Base-by-base conservation (phyloP, 2,888 invertebrate species). In the Alloscopus bannaensis region DNA sequence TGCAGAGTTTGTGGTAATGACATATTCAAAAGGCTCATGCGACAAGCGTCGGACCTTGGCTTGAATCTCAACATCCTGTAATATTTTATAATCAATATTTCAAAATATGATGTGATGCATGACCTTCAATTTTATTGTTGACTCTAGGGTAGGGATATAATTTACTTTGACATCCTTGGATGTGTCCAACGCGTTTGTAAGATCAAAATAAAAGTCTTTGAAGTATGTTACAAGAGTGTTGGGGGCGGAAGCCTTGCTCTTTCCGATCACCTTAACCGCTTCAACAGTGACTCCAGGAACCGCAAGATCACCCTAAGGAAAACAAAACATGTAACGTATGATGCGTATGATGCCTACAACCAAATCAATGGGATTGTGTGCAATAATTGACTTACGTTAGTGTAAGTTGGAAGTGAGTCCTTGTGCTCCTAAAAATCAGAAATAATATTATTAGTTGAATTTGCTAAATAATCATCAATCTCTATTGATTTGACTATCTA, bases 1-100 rank as follows among this genome's bases (percentile, higher is more conserved):
- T 24, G 85, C 83, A 71, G 83, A 84, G 29, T 81, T 76, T 55
- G 85, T 84, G 29, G 81, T 83, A 69, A 92, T 84, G 22, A 90
- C 90, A 59, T 91, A 89, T 72, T 89, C 90, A 89, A 92, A 93
- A 36, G 91, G 91, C 76, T 92, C 89, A 88, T 93, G 92, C 87
- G 92, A 92, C 22, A 93, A 89, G 84, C 94, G 93, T 83, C 91
- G 68, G n/a, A 94, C 93, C 82, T 91, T 91, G 8, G 92, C 91
- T 84, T 91, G 89, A 85, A 91, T 90, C 60, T 84, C 82, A 22
- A 86, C 84, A 68, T 84, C 86, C 66, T 71, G 22, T 36, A 42
- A 59, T 40, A 40, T 13, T 3, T 28, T 55, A 55, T 26, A 26
- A 36, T n/a, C n/a, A n/a, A n/a, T n/a, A n/a, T n/a, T n/a, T n/a